Conservation (phyloP, 2,888 invertebrate species). For the Dynastes hyllus region DNA sequence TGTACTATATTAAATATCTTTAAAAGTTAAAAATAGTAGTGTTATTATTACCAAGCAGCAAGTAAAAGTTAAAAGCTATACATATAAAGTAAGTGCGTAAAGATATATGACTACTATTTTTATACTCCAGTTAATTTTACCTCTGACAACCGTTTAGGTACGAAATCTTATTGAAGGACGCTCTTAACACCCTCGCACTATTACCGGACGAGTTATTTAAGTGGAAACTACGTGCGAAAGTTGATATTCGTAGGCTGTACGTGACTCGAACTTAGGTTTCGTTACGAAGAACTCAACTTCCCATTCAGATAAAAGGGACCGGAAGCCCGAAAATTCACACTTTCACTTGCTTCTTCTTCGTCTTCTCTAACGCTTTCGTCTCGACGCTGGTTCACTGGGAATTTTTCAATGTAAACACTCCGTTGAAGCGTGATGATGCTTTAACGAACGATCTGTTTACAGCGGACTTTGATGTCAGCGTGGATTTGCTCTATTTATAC, state of each 20-base stretch:
- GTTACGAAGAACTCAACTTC: constrained; percentile 5
- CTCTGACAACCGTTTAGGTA: background rate
- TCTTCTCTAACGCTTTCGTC: constrained; percentile 14
- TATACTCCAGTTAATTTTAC: constrained; percentile 5
- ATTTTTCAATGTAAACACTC: constrained; percentile 23
- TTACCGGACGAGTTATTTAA: constrained; percentile 13
- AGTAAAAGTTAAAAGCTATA: no score
- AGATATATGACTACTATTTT: background rate
- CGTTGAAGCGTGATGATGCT: constrained; percentile 20
- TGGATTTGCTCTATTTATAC: background rate
- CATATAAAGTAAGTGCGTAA: background rate
- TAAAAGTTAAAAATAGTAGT: no score
- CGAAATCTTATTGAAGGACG: constrained; percentile 12
- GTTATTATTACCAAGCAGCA: no score
- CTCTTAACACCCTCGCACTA: constrained; percentile 6
- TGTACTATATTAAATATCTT: no score
- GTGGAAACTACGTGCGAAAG: constrained; percentile 14
- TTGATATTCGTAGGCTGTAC: constrained; percentile 17
- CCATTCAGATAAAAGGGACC: background rate
- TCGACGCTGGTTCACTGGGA: background rate
- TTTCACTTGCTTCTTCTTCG: background rate
- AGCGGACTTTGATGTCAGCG: constrained; percentile 4
- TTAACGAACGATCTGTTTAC: constrained; percentile 26
- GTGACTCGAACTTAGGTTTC: constrained; percentile 15
- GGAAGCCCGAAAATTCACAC: constrained; percentile 11